Conservation (phyloP, 2,113 vertebrate species). For the Nannospalax galili region DNA sequence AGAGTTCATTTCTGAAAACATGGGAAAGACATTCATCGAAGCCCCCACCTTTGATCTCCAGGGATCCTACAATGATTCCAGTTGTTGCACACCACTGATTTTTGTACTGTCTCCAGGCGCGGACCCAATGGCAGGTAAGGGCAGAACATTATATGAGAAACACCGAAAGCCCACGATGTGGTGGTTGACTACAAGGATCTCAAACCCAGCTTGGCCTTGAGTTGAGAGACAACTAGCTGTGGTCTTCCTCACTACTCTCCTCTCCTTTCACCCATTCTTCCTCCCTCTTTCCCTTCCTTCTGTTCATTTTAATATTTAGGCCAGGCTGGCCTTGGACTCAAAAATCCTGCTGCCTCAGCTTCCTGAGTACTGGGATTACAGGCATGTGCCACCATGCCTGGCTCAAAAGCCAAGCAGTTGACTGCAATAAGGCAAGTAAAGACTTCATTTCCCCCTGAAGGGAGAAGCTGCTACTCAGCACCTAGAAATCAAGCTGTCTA, state of each 20-base stretch:
- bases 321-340: not conserved
- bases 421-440: not conserved
- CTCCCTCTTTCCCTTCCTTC: not conserved
- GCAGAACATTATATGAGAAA: not conserved
- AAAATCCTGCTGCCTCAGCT: not conserved
- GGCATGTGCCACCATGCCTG: not conserved
- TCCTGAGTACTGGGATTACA: not conserved
- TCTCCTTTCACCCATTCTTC: not conserved
- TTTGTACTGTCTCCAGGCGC: constrained; percentile 94
- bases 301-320: not conserved
- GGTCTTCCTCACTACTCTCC: not conserved
- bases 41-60: constrained; percentile 94
- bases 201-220: not conserved
- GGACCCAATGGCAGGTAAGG: constrained; percentile 95
- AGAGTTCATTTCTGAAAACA: constrained; percentile 90
- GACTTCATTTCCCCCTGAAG: not conserved
- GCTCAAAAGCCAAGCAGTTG: not conserved
- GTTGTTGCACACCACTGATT: constrained; percentile 93
- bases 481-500: not conserved
- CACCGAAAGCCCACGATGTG: not conserved
- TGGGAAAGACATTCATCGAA: constrained; percentile 91
- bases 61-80: constrained; percentile 93
- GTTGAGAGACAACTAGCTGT: not conserved
- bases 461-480: not conserved
- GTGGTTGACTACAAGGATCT: not conserved